phyloP scores from a whole-genome alignment of 2,797 vertebrate genomes.

The Hippoglossus hippoglossus region DNA sequence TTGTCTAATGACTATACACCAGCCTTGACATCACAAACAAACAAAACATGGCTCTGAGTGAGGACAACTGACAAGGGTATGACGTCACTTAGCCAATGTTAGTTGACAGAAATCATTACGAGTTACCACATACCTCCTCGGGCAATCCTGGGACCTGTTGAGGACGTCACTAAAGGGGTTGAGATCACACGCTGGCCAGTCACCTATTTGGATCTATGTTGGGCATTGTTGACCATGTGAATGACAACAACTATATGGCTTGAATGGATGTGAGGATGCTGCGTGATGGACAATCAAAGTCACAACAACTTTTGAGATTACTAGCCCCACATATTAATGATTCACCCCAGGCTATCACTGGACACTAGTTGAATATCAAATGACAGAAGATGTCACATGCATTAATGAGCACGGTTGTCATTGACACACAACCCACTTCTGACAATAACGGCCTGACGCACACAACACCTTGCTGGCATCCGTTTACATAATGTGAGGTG shows the following conservation, averaged over 20 bases:
- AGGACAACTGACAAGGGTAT: slow-evolving; percentile 12
- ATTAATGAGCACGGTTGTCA: neutral
- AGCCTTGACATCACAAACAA: slow-evolving; percentile 31
- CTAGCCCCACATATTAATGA: slow-evolving; percentile 4
- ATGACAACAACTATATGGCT: slow-evolving; percentile 7
- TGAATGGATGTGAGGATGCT: too few relatives aligned
- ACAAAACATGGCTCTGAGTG: slow-evolving; percentile 20
- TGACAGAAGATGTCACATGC: neutral
- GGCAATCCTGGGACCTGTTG: slow-evolving; percentile 24
- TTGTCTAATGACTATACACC: slow-evolving; percentile 4
- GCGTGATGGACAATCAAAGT: neutral
- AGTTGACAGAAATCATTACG: slow-evolving; percentile 54
- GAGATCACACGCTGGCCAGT: neutral
- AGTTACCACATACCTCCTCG: slow-evolving; percentile 22
- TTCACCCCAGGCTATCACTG: neutral
- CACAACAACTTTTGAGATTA: slow-evolving; percentile 3
- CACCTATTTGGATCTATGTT: slow-evolving; percentile 1
- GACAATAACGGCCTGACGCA: neutral
- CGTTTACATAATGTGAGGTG: slow-evolving; percentile 20
- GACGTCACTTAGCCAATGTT: slow-evolving; percentile 40
- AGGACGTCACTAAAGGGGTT: slow-evolving; percentile 11
- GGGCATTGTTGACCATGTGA: neutral
- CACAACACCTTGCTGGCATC: neutral
- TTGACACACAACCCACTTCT: neutral
- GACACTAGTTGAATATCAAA: neutral